Percentiles rank a stretch among this genome's conserved stretches.
Conservation (phyloP, 2,113 vertebrate genomes). For the Centropus bengalensis region DNA sequence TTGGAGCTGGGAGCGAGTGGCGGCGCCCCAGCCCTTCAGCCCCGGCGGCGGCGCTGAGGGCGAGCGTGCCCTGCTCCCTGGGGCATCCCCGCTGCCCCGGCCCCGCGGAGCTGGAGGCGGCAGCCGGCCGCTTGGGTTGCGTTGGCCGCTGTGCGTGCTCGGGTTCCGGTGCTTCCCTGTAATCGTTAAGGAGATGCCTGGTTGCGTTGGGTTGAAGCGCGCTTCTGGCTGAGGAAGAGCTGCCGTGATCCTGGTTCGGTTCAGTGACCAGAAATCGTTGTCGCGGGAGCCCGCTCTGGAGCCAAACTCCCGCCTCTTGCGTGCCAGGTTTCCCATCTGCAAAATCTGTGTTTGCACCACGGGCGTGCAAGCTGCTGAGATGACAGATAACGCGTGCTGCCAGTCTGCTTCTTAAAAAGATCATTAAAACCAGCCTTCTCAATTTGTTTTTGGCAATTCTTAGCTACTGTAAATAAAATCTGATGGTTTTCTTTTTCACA, state of each 20-base stretch:
- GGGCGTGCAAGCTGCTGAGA: background rate
- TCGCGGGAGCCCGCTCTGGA: background rate
- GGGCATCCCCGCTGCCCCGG: no score
- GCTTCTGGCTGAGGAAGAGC: background rate
- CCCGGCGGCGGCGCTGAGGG: background rate
- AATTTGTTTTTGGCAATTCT: background rate
- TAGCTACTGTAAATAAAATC: background rate
- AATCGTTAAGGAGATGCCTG: accelerated
- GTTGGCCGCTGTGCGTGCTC: no score
- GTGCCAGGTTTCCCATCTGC: background rate
- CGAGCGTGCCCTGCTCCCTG: no score
- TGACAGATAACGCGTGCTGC: background rate
- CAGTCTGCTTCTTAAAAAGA: background rate
- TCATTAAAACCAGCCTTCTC: background rate
- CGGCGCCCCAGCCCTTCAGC: background rate
- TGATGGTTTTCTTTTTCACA: background rate
- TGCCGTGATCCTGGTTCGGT: accelerated
- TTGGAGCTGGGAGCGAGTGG: background rate
- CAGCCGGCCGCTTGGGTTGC: no score
- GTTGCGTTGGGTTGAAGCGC: accelerated
- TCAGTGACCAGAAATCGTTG: background rate
- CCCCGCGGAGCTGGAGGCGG: no score
- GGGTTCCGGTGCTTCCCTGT: accelerated
- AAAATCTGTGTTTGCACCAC: background rate
- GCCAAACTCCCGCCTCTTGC: background rate